phyloP scores from a whole-genome alignment of 2,113 vertebrate species.

The Lucifuga dentata region DNA sequence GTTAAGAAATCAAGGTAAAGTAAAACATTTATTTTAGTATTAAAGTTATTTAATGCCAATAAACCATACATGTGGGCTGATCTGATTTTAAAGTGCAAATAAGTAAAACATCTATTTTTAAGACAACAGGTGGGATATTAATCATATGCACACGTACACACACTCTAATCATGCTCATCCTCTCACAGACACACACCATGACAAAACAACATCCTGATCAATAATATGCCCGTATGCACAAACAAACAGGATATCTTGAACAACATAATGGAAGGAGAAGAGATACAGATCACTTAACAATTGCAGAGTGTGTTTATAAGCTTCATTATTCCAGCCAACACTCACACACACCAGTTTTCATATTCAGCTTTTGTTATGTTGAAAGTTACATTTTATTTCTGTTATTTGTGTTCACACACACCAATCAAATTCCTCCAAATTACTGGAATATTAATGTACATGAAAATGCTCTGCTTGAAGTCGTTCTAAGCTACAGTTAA shows the following conservation, averaged over 20 bases:
- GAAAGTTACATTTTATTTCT: too few relatives aligned
- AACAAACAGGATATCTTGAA: too few relatives aligned
- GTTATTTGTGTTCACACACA: constrained; percentile 1
- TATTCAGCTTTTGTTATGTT: constrained; percentile 4
- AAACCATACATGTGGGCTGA: too few relatives aligned
- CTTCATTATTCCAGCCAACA: too few relatives aligned
- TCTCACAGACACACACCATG: background rate
- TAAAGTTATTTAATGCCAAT: background rate
- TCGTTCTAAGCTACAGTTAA: constrained; percentile 27
- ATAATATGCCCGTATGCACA: background rate
- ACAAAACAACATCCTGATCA: background rate
- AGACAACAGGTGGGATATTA: constrained; percentile 68
- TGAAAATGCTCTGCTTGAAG: constrained; percentile 28
- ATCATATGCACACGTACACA: constrained; percentile 20
- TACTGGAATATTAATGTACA: constrained; percentile 15
- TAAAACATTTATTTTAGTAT: constrained; percentile 12
- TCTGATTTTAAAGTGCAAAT: constrained; percentile 76
- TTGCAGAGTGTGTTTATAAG: background rate
- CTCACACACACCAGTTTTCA: constrained; percentile 11
- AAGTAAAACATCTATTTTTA: constrained; percentile 64
- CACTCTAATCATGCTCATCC: constrained; percentile 40
- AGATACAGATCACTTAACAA: too few relatives aligned
- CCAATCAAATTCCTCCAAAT: background rate
- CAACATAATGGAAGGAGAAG: background rate
- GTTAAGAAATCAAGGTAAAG: background rate